Evolutionary conservation across 2,113 vertebrate genomes (phyloP).

Genomic region (Equus przewalskii): DNA sequence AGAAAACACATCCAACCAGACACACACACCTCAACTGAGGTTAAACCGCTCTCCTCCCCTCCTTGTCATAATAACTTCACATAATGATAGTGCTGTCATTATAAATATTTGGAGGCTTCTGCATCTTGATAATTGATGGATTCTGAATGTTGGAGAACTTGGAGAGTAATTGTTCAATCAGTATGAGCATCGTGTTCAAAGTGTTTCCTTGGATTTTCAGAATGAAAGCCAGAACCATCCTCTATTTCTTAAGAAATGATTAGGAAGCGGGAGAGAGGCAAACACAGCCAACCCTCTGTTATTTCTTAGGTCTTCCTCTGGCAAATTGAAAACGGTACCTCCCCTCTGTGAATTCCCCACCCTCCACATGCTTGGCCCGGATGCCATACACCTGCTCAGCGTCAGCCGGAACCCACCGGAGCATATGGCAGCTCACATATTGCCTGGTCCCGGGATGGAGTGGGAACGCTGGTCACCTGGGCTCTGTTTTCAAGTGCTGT

Average conservation of each 20-base stretch:
- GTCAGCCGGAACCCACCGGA: slow-evolving; percentile 85
- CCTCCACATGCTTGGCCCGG: slow-evolving; percentile 87
- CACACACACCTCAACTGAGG: slow-evolving; percentile 68
- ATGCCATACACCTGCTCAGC: slow-evolving; percentile 88
- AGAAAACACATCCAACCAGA: slow-evolving; percentile 10
- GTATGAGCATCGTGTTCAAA: slow-evolving; percentile 65
- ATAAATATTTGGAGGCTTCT: slow-evolving; percentile 80
- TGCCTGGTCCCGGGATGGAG: slow-evolving; percentile 81
- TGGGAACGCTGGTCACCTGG: slow-evolving; percentile 87
- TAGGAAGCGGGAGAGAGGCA: not conserved
- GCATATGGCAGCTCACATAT: slow-evolving; percentile 88
- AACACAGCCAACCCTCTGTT: not conserved
- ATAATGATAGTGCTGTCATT: slow-evolving; percentile 81
- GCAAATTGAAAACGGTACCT: slow-evolving; percentile 75
- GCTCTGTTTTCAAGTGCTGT: slow-evolving; percentile 88
- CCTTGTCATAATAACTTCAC: slow-evolving; percentile 75
- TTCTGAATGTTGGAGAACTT: slow-evolving; percentile 67
- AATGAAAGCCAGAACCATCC: slow-evolving; percentile 75
- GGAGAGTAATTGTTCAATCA: slow-evolving; percentile 72
- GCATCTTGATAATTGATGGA: slow-evolving; percentile 79
- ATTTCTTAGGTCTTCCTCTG: slow-evolving; percentile 56
- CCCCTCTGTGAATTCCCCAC: slow-evolving; percentile 75
- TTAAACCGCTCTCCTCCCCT: slow-evolving; percentile 69
- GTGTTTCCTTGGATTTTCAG: slow-evolving; percentile 61
- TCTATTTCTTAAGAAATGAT: slow-evolving; percentile 26